Conservation (phyloP, 2,113 vertebrate genomes). For the Aplodontia rufa region DNA sequence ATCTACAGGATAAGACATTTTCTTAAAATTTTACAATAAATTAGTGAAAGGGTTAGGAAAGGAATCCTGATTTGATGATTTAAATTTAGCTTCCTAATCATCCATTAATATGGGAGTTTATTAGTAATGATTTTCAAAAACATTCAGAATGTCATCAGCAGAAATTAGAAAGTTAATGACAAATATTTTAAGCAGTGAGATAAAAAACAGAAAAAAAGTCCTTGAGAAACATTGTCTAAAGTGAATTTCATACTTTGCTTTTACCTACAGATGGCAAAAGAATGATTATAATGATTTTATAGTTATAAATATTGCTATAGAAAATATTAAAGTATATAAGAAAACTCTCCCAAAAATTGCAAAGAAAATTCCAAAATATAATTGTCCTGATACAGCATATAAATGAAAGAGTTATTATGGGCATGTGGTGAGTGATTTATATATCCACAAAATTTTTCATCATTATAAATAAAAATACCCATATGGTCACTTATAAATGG, state of each 20-base stretch:
- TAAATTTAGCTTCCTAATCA: neutral
- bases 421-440: neutral
- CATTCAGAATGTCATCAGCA: neutral
- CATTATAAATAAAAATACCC: neutral
- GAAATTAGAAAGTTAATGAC: neutral
- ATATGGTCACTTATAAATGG: neutral
- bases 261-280: neutral
- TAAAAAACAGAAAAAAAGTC: slow-evolving; percentile 3
- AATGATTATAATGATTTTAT: neutral
- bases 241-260: neutral
- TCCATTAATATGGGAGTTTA: neutral
- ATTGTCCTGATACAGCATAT: neutral
- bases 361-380: neutral
- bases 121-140: neutral
- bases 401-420: neutral
- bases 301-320: neutral
- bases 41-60: neutral
- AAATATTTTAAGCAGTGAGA: neutral
- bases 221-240: neutral
- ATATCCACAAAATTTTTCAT: neutral
- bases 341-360: neutral
- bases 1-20: neutral
- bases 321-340: neutral
- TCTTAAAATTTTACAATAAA: neutral
- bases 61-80: neutral